phyloP scores from a whole-genome alignment of 2,888 invertebrate genomes.

The Anticlea derivata region DNA sequence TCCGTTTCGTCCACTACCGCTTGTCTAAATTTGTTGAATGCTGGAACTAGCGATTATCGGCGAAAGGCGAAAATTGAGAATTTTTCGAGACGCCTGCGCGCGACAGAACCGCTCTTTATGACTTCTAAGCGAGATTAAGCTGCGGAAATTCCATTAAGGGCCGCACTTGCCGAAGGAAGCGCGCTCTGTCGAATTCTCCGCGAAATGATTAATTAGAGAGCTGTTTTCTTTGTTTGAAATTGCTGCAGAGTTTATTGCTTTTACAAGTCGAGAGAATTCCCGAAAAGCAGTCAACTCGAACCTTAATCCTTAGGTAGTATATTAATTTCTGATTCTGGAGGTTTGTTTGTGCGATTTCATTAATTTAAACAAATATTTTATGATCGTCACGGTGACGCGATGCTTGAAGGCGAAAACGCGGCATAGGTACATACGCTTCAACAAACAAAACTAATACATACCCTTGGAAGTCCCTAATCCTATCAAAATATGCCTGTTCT shows the following conservation, averaged over 20 bases:
- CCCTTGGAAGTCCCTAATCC: neutral
- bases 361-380: neutral
- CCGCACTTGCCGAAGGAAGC: constrained; percentile 32
- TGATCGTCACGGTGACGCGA: too few relatives aligned
- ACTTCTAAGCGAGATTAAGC: constrained; percentile 63
- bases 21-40: constrained; percentile 40
- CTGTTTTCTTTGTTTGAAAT: constrained; percentile 33
- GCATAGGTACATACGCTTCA: too few relatives aligned
- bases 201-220: constrained; percentile 47
- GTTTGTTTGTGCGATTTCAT: constrained; percentile 5
- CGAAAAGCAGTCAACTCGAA: constrained; percentile 12
- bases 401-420: too few relatives aligned
- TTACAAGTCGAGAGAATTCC: constrained; percentile 8
- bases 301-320: constrained; percentile 1
- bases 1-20: neutral
- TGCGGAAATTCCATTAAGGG: constrained; percentile 64
- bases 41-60: constrained; percentile 58
- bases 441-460: neutral
- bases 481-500: constrained; percentile 3
- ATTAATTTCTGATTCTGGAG: constrained; percentile 12
- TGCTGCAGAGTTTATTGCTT: constrained; percentile 20
- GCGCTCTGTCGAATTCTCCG: constrained; percentile 43
- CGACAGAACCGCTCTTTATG: constrained; percentile 64
- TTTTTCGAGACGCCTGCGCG: constrained; percentile 62
- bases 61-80: constrained; percentile 58